A percentile compares a stretch with the other conserved stretches of the same genome.
These are phyloP conservation scores for Ceratothoa steindachneri DNA, from an alignment of 2,888 invertebrate species.

Conservation along the genomic window DNA sequence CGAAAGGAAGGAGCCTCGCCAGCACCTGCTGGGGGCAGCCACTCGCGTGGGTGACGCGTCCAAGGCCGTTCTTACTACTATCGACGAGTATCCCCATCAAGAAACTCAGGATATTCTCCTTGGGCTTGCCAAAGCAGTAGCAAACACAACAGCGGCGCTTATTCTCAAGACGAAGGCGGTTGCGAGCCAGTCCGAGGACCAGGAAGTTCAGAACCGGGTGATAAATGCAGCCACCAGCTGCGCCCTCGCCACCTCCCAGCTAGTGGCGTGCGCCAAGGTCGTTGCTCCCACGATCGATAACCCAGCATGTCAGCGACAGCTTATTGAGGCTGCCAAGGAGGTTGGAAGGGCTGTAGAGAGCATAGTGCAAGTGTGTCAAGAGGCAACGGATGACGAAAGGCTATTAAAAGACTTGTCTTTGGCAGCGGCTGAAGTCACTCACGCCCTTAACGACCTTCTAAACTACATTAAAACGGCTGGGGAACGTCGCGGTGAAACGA, in stretches of 20 bases:
- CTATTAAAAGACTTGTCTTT: slow-evolving; percentile 63
- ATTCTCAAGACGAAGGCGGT: slow-evolving; percentile 95
- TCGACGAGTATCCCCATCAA: slow-evolving; percentile 78
- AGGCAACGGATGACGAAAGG: slow-evolving; percentile 63
- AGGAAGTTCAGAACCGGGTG: slow-evolving; percentile 70
- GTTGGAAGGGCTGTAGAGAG: slow-evolving; percentile 88
- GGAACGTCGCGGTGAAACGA: slow-evolving; percentile 46
- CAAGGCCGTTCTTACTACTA: slow-evolving; percentile 84
- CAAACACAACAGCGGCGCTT: slow-evolving; percentile 93
- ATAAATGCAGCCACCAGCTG: slow-evolving; percentile 95
- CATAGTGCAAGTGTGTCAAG: slow-evolving; percentile 75
- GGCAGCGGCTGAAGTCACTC: slow-evolving; percentile 83
- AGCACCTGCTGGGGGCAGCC: slow-evolving; percentile 89
- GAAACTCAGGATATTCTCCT: slow-evolving; percentile 72
- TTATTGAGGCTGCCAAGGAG: slow-evolving; percentile 85
- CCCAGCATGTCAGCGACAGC: slow-evolving; percentile 71
- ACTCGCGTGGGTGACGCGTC: slow-evolving; percentile 95
- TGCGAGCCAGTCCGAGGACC: slow-evolving; percentile 77
- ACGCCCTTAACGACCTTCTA: slow-evolving; percentile 80
- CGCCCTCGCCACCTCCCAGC: slow-evolving; percentile 92
- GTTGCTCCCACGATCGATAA: slow-evolving; percentile 61
- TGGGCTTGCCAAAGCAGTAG: slow-evolving; percentile 91
- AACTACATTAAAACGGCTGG: slow-evolving; percentile 72
- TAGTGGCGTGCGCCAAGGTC: slow-evolving; percentile 91
- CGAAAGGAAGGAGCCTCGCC: slow-evolving; percentile 82